Evolutionary conservation across 2,797 vertebrate genomes (phyloP), one percentile per base, ranked within the genome.

Genomic region (Podarcis siculus): DNA sequence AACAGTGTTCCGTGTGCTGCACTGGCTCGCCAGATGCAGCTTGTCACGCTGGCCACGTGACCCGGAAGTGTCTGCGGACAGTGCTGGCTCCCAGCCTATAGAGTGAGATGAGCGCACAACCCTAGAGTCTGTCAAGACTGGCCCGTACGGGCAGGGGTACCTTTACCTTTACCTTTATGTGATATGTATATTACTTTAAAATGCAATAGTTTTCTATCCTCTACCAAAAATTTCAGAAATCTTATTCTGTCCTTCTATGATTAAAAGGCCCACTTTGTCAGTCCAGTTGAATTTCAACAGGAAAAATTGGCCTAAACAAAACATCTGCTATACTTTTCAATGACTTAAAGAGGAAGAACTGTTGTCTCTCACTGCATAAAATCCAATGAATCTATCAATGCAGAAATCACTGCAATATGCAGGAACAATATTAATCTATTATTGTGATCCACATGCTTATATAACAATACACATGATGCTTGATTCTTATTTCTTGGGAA

Each of bases 311-410:
- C 0, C 0, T 79, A 86, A 55, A 79, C 5, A 4, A 69, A n/a
- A 3, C 72, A 12, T 1, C 13, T 79, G 7, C 0, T 42, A 4
- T 7, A 72, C 32, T 2, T 13, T 64, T 71, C 49, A 89, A 79
- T 21, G 9, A 8, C 49, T 79, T 66, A 72, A 90, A 76, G 61
- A 39, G 13, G 87, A 66, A 2, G 72, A 37, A 73, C 72, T 35
- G 25, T n/a, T 71, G 25, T 19, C 27, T 21, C 45, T 61, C 0
- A 27, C 55, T 30, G 2, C 0, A 0, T n/a, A 23, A 10, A 75
- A 12, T 23, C 30, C 58, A 79, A 13, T 49, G 13, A 64, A 45
- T 49, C 19, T n/a, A 9, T 17, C 86, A 67, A 27, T 9, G 27
- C n/a, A 42, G 25, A 86, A 61, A 32, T 91, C 27, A 67, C 85